Evolutionary conservation across 2,113 vertebrate genomes (phyloP).

Genomic region (Phoxinus phoxinus): DNA sequence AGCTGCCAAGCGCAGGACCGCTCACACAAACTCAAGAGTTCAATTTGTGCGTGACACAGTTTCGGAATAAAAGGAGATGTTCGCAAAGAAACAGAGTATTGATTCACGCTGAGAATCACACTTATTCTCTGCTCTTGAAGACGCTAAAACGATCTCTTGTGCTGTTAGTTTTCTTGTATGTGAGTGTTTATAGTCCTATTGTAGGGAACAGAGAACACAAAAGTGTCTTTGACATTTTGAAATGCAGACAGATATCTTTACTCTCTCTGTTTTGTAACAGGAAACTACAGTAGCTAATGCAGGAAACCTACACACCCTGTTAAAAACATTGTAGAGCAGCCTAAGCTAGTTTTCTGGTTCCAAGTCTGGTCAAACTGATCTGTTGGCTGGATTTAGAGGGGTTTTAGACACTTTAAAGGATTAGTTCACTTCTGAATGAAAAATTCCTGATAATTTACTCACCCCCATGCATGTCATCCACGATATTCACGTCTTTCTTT

Average conservation of each 20-base stretch:
- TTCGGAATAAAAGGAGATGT: slow-evolving; percentile 6
- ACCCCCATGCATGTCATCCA: too few relatives aligned
- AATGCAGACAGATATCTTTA: not conserved
- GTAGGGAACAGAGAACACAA: not conserved
- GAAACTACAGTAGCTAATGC: slow-evolving; percentile 1
- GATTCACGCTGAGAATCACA: not conserved
- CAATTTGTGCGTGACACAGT: slow-evolving; percentile 11
- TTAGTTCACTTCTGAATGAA: too few relatives aligned
- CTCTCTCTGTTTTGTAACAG: not conserved
- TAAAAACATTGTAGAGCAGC: not conserved
- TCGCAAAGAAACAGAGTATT: slow-evolving; percentile 2
- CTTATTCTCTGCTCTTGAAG: not conserved
- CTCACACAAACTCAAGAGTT: slow-evolving; percentile 20
- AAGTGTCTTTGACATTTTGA: not conserved
- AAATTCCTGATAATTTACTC: too few relatives aligned
- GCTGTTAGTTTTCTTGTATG: not conserved
- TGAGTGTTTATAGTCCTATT: not conserved
- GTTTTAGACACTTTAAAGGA: not conserved
- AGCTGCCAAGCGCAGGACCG: slow-evolving; percentile 20
- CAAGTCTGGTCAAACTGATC: not conserved
- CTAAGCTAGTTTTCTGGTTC: not conserved
- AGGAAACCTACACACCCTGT: not conserved
- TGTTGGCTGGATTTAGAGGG: not conserved
- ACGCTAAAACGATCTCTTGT: not conserved
- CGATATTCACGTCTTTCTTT: too few relatives aligned